A percentile compares a stretch with the other conserved stretches of the same genome.
These are phyloP conservation scores for Abrostola tripartita DNA, from an alignment of 2,888 invertebrate genomes.

Conservation along the genomic window DNA sequence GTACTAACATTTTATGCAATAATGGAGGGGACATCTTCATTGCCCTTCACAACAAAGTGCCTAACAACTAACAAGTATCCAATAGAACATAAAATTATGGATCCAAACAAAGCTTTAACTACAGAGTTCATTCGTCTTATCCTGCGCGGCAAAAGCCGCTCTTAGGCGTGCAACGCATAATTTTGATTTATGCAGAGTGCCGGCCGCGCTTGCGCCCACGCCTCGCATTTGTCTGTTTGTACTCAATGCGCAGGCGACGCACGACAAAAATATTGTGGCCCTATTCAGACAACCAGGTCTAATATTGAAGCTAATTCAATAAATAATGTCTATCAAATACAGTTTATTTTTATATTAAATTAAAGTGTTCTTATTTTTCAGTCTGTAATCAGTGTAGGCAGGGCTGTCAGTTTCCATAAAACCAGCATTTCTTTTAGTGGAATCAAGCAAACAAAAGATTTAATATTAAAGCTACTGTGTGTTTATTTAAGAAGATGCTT, in stretches of 20 bases:
- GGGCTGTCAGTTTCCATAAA: too few relatives aligned
- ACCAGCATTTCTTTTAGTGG: too few relatives aligned
- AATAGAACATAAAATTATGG: conserved; percentile 44
- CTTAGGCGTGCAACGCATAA: conserved; percentile 63
- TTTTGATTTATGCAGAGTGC: conserved; percentile 79
- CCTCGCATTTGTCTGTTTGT: conserved; percentile 60
- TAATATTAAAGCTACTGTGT: too few relatives aligned
- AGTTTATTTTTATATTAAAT: neutral
- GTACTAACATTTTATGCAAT: neutral
- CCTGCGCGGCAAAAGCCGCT: conserved; percentile 54
- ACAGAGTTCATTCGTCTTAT: conserved; percentile 56
- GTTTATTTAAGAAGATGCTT: neutral
- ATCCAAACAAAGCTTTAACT: conserved; percentile 42
- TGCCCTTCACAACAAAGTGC: conserved; percentile 38
- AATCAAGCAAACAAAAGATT: too few relatives aligned
- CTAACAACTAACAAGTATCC: conserved; percentile 45
- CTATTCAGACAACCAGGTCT: conserved; percentile 28
- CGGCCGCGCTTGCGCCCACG: conserved; percentile 69
- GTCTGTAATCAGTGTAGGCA: too few relatives aligned
- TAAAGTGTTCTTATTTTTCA: too few relatives aligned
- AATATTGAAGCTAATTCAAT: conserved; percentile 12
- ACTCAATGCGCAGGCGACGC: conserved; percentile 45
- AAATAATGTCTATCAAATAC: neutral
- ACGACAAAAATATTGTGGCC: conserved; percentile 45
- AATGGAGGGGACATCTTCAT: conserved; percentile 30